A percentile compares a stretch with the other conserved stretches of the same genome.
Evolutionary conservation across 2,113 vertebrate species (phyloP).

Genomic region (Heterocephalus glaber): DNA sequence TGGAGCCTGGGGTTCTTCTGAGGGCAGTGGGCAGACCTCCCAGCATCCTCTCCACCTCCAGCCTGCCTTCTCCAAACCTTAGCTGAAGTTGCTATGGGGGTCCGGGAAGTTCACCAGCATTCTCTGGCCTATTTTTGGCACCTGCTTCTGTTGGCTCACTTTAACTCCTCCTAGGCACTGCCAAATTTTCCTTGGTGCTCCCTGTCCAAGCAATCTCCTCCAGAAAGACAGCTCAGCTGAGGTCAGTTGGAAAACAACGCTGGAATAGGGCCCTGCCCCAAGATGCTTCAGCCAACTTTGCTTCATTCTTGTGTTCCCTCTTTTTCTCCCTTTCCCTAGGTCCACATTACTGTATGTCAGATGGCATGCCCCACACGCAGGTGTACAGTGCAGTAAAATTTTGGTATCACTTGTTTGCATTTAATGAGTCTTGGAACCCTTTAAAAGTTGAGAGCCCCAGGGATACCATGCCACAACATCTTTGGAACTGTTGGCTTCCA

Average conservation of each 20-base stretch:
- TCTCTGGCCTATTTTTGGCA: slow-evolving; percentile 59
- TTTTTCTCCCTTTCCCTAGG: too few relatives aligned
- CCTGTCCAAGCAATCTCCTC: slow-evolving; percentile 32
- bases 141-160: slow-evolving; percentile 47
- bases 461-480: background rate
- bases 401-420: background rate
- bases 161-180: slow-evolving; percentile 25
- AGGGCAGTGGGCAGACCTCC: background rate
- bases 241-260: slow-evolving; percentile 67
- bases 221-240: slow-evolving; percentile 70
- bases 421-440: background rate
- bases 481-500: background rate
- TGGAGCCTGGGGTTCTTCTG: background rate
- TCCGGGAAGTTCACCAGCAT: slow-evolving; percentile 54
- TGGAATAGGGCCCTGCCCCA: background rate
- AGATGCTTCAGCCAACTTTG: background rate
- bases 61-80: background rate
- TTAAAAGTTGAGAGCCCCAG: background rate
- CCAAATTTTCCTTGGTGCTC: slow-evolving; percentile 60
- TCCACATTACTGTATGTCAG: background rate
- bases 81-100: background rate
- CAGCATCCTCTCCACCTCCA: background rate
- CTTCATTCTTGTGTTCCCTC: background rate
- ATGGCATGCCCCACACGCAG: background rate
- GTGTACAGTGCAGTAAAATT: background rate